phyloP scores from a whole-genome alignment of 1,140 invertebrate species.

The Paraescarpia echinospica region DNA sequence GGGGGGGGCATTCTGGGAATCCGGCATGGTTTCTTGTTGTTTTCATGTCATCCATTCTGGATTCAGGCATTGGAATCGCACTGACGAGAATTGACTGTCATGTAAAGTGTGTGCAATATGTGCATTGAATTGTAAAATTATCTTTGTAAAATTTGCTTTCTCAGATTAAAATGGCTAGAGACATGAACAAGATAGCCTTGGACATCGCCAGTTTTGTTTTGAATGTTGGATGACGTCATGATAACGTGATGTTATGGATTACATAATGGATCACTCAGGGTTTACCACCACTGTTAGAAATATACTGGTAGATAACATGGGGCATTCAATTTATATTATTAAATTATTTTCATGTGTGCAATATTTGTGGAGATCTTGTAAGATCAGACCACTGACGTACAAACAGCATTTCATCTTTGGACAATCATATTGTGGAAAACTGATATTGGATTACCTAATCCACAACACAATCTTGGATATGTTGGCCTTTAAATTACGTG shows the following conservation, averaged over 20 bases:
- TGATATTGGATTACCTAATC: not conserved
- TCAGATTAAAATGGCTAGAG: too few species aligned
- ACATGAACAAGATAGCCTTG: too few species aligned
- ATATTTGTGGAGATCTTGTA: not conserved
- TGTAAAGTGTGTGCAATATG: not conserved
- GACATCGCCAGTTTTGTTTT: not conserved
- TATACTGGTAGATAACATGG: not conserved
- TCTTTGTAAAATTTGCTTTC: not conserved
- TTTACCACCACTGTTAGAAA: not conserved
- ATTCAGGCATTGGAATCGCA: not conserved
- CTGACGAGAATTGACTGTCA: not conserved
- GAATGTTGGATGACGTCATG: not conserved
- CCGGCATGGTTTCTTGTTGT: not conserved
- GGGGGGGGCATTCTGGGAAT: not conserved
- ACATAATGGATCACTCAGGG: not conserved
- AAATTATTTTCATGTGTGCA: not conserved
- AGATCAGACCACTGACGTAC: too few species aligned
- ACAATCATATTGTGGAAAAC: not conserved
- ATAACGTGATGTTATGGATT: not conserved
- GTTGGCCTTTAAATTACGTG: not conserved
- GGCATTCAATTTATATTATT: not conserved
- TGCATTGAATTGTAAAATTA: not conserved
- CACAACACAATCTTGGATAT: not conserved
- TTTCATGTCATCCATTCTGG: not conserved
- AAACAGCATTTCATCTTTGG: not conserved